These are phyloP conservation scores for Parascotia fuliginaria DNA, from an alignment of 2,888 invertebrate genomes.

Conservation along the genomic window DNA sequence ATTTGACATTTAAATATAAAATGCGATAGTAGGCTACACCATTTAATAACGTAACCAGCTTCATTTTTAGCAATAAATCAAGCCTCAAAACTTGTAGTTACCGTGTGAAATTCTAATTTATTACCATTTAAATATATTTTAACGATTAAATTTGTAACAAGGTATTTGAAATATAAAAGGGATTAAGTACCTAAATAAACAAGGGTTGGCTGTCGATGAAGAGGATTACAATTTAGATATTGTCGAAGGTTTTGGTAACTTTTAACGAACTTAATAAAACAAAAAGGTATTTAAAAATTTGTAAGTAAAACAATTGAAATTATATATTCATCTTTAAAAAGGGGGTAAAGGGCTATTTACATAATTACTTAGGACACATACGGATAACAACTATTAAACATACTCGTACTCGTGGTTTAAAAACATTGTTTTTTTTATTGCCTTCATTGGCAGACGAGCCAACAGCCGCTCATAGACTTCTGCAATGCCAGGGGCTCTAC, in stretches of 20 bases:
- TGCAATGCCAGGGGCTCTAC: too few species aligned
- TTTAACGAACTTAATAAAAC: background rate
- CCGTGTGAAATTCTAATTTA: constrained; percentile 31
- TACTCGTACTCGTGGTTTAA: too few species aligned
- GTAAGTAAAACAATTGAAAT: too few species aligned
- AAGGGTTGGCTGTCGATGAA: background rate
- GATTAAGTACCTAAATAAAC: background rate
- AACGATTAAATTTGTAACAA: constrained; percentile 20
- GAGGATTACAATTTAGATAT: background rate
- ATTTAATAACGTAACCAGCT: constrained; percentile 50
- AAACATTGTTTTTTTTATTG: too few species aligned
- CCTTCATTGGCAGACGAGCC: too few species aligned
- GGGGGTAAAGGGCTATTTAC: too few species aligned
- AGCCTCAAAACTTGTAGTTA: constrained; percentile 32
- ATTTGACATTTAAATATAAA: constrained; percentile 13
- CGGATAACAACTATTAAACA: too few species aligned
- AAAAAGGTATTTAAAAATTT: background rate
- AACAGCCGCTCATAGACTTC: too few species aligned
- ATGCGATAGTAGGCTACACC: constrained; percentile 39
- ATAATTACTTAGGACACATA: too few species aligned
- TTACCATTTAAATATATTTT: constrained; percentile 19
- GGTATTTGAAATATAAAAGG: background rate
- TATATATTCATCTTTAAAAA: too few species aligned
- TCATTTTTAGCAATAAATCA: constrained; percentile 36
- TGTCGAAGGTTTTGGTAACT: background rate